Conservation (phyloP, 1,140 invertebrate species). For the Panagrolaimus sp. region DNA sequence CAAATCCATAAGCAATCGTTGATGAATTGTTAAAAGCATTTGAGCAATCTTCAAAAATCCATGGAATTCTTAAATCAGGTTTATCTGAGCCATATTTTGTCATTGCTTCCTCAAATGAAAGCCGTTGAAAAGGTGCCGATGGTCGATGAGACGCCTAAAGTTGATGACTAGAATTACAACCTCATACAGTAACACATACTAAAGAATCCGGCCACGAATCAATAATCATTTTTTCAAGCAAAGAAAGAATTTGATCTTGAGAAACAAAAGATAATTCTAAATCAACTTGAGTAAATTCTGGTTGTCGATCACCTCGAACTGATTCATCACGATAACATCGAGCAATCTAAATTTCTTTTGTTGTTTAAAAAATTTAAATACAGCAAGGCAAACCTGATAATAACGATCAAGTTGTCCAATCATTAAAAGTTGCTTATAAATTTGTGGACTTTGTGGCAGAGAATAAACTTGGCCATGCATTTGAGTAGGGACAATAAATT, state of each 20-base stretch:
- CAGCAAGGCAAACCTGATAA: constrained; percentile 61
- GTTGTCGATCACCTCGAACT: constrained; percentile 80
- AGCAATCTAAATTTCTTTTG: constrained; percentile 78
- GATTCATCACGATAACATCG: constrained; percentile 90
- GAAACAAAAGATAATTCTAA: constrained; percentile 87
- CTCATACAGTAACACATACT: constrained; percentile 20
- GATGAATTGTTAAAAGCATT: neutral
- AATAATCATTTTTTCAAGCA: constrained; percentile 76
- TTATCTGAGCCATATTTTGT: constrained; percentile 82
- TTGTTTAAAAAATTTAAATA: neutral
- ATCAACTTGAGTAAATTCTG: constrained; percentile 95
- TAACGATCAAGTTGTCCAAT: constrained; percentile 82
- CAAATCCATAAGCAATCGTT: constrained; percentile 19
- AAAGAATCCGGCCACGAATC: constrained; percentile 67
- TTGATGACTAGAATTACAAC: constrained; percentile 16
- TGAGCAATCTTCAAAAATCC: constrained; percentile 45
- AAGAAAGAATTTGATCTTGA: constrained; percentile 69
- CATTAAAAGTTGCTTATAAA: constrained; percentile 95
- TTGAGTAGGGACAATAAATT: constrained; percentile 41
- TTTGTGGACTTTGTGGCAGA: constrained; percentile 58
- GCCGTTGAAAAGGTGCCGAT: constrained; percentile 68
- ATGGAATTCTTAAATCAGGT: constrained; percentile 78
- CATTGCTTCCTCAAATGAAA: constrained; percentile 77
- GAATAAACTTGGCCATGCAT: constrained; percentile 46
- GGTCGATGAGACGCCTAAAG: constrained; percentile 62